These are phyloP conservation scores for Stramonita haemastoma DNA, from an alignment of 2,888 invertebrate genomes.

Conservation along the genomic window DNA sequence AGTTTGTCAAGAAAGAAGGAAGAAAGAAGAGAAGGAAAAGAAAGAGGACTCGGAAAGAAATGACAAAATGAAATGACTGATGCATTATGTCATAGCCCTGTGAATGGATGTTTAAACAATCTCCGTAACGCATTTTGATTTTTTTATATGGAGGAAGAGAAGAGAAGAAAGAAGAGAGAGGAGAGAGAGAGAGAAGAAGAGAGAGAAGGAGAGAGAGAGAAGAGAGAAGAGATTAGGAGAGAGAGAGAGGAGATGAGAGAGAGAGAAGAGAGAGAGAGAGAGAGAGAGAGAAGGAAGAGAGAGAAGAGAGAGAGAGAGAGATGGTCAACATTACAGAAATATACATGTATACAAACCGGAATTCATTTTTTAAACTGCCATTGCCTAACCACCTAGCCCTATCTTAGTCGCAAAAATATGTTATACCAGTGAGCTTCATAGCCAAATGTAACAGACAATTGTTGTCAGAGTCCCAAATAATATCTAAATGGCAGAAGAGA, in stretches of 20 bases:
- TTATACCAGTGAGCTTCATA: too few species aligned
- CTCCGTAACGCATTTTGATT: background rate
- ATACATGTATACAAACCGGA: background rate
- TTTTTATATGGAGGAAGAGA: too few species aligned
- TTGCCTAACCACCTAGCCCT: too few species aligned
- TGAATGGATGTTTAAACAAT: background rate
- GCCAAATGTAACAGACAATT: too few species aligned
- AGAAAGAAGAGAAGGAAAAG: too few species aligned
- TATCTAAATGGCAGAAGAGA: background rate
- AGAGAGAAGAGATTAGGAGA: background rate
- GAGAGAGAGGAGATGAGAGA: background rate
- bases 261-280: background rate
- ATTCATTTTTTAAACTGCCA: background rate
- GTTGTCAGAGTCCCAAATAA: too few species aligned
- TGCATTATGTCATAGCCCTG: background rate
- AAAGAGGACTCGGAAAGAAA: too few species aligned
- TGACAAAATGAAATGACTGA: background rate
- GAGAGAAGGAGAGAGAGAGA: constrained; percentile 4
- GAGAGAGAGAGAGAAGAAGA: constrained; percentile 5
- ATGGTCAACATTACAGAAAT: background rate
- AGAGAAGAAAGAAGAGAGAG: background rate
- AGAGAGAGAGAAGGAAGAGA: background rate
- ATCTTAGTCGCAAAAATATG: too few species aligned
- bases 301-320: constrained; percentile 7
- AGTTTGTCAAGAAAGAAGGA: too few species aligned